Evolutionary conservation across 2,888 invertebrate species (phyloP), one percentile per base, ranked within the genome.

Genomic region (Xylota sylvarum): DNA sequence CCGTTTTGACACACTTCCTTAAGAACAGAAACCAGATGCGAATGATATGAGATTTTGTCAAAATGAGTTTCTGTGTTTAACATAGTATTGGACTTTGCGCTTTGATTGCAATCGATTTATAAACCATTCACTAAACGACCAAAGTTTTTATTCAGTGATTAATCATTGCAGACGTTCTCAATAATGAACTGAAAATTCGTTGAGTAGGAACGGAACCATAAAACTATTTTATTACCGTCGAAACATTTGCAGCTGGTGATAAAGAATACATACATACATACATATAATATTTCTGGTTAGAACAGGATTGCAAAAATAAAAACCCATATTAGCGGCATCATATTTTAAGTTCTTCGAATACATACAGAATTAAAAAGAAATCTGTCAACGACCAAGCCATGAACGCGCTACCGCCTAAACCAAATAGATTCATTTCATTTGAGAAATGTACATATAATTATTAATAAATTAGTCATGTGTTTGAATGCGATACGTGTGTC

Each of bases 401-500:
- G 52, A 23, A 30, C 5, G 0, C 2, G 14, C 10, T 32, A 10
- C 32, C 14, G n/a, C 14, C 14, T 56, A 55, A 32, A 35, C 30
- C n/a, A 56, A 56, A 56, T 55, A 27, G 9, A 17, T 58, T 58
- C 12, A 32, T 17, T 58, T 19, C 10, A 23, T 40, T 19, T 60
- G n/a, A 23, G 58, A 37, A 40, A 23, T 1, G 40, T 12, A 23
- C 23, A 23, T 23, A 37, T 37, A 60, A 60, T 60, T 37, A 30
- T 60, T 60, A 37, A 19, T 37, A 37, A 37, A 60, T 60, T 60
- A 37, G 19, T 60, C 58, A 52, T 52, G 27, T 12, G 17, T 10
- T 35, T 14, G 35, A 56, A 56, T 56, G n/a, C 9, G 56, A 56
- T 32, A 56, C 62, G 43, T 30, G 62, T 62, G 62, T 46, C 62